phyloP scores from a whole-genome alignment of 2,113 vertebrate species.

The Gasterosteus nipponicus region DNA sequence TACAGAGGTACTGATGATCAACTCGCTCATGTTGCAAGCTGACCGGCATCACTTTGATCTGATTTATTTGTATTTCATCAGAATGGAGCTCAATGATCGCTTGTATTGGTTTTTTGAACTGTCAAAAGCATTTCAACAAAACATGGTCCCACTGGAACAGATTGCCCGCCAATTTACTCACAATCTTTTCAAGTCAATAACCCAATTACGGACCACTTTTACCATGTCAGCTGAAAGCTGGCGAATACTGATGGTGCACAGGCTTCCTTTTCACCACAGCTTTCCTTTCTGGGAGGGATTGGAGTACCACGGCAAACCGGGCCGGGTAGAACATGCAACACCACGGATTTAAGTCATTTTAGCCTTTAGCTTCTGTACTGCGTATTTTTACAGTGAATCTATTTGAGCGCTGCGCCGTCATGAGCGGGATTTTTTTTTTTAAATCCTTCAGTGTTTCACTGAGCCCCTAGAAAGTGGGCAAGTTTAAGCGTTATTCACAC shows the following conservation, averaged over 20 bases:
- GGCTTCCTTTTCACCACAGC: too few relatives aligned
- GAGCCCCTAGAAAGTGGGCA: too few relatives aligned
- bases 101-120: background rate
- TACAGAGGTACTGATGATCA: constrained; percentile 10
- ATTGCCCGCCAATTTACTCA: background rate
- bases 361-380: too few relatives aligned
- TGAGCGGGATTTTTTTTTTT: too few relatives aligned
- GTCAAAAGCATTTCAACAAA: background rate
- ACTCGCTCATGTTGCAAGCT: background rate
- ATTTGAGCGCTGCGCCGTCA: too few relatives aligned
- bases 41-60: background rate
- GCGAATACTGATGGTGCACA: background rate
- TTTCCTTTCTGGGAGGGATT: background rate
- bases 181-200: background rate
- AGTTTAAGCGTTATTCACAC: too few relatives aligned
- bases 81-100: background rate
- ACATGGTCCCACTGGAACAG: background rate
- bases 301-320: background rate
- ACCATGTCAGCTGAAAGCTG: background rate
- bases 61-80: background rate
- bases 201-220: background rate
- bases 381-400: too few relatives aligned
- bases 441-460: too few relatives aligned
- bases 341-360: background rate
- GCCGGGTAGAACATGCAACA: background rate